Conservation (phyloP, 2,797 vertebrate genomes). For the Rhynchonycteris naso region DNA sequence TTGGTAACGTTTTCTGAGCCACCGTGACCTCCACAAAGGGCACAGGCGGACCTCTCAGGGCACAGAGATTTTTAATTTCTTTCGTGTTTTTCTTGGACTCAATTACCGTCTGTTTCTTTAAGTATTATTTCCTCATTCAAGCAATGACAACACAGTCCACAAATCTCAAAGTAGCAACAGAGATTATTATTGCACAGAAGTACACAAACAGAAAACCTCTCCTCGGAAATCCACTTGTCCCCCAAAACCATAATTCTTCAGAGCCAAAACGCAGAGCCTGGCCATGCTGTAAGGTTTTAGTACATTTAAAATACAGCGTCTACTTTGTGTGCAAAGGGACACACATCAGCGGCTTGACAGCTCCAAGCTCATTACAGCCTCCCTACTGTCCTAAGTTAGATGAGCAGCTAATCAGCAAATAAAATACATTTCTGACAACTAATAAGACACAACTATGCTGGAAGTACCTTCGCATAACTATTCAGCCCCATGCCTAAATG, state of each 20-base stretch:
- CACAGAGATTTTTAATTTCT: not conserved
- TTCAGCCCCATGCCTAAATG: not conserved
- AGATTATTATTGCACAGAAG: constrained; percentile 3
- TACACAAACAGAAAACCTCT: not conserved
- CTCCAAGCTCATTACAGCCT: not conserved
- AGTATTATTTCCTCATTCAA: not conserved
- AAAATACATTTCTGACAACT: constrained; percentile 60
- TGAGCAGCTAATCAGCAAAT: constrained; percentile 25
- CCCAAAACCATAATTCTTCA: not conserved
- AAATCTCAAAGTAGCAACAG: constrained; percentile 55
- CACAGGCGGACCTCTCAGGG: not conserved
- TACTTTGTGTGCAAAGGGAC: not conserved
- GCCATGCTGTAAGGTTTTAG: not conserved
- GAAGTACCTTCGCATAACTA: constrained; percentile 20
- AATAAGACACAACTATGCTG: constrained; percentile 43
- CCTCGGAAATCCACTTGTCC: not conserved
- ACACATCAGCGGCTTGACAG: not conserved
- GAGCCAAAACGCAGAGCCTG: constrained; percentile 21
- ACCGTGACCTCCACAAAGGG: accelerated
- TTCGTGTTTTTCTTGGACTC: not conserved
- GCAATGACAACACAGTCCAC: constrained; percentile 32
- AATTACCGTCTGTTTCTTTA: not conserved
- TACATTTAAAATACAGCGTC: constrained; percentile 49
- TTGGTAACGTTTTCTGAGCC: not conserved
- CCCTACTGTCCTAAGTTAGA: constrained; percentile 43